Percentiles rank a stretch among this genome's conserved stretches.
Evolutionary conservation across 2,113 vertebrate genomes (phyloP).

Genomic region (Zosterops borbonicus): DNA sequence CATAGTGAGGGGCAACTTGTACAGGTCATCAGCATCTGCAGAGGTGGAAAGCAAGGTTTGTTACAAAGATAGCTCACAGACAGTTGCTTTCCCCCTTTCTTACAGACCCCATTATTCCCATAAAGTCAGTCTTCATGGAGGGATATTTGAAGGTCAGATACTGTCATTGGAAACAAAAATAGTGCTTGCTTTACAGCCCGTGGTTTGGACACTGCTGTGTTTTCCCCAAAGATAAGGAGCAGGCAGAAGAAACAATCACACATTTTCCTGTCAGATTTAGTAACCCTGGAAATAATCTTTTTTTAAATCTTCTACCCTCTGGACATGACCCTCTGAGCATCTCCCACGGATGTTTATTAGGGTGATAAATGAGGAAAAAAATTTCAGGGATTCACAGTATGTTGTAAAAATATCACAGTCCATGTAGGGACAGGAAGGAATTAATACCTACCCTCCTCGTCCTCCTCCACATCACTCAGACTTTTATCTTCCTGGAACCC

Average conservation of each 20-base stretch:
- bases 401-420: slow-evolving; percentile 74
- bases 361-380: slow-evolving; percentile 78
- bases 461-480: slow-evolving; percentile 77
- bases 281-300: slow-evolving; percentile 77
- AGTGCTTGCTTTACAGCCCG: background rate
- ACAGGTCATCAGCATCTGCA: slow-evolving; percentile 67
- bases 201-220: slow-evolving; percentile 15
- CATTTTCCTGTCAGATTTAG: slow-evolving; percentile 74
- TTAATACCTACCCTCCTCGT: slow-evolving; percentile 80
- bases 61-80: background rate
- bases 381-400: slow-evolving; percentile 73
- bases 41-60: background rate
- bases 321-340: slow-evolving; percentile 64
- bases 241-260: slow-evolving; percentile 61
- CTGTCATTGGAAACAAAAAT: slow-evolving; percentile 40
- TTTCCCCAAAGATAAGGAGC: slow-evolving; percentile 63
- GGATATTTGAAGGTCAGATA: slow-evolving; percentile 48
- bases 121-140: slow-evolving; percentile 34
- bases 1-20: slow-evolving; percentile 81
- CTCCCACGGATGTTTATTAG: slow-evolving; percentile 81
- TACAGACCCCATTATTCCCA: background rate
- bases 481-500: slow-evolving; percentile 81
- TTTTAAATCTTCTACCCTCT: slow-evolving; percentile 74
- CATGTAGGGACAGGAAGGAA: slow-evolving; percentile 73
- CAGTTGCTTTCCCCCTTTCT: background rate